Evolutionary conservation across 2,797 vertebrate species (phyloP).

Genomic region (Enoplosus armatus): DNA sequence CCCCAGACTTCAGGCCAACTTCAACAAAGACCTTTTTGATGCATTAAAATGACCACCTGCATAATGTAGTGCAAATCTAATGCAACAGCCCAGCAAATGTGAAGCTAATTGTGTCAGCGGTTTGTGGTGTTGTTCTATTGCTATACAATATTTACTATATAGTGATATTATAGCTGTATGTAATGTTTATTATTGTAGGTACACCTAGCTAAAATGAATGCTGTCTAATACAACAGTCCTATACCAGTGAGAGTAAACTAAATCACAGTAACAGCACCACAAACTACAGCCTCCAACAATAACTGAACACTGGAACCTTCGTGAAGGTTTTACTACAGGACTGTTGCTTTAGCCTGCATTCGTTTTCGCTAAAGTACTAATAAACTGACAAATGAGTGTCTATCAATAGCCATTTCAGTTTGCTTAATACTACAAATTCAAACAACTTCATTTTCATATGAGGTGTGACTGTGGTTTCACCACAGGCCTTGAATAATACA

Average conservation of each 20-base stretch:
- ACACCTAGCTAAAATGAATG: background rate
- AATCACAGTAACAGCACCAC: background rate
- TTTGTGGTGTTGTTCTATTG: background rate
- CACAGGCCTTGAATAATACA: constrained; percentile 40
- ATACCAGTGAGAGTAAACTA: background rate
- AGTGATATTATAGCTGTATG: background rate
- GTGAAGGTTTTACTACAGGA: background rate
- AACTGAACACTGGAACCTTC: background rate
- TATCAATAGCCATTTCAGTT: background rate
- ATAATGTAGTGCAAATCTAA: background rate
- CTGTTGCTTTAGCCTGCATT: background rate
- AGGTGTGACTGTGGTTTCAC: constrained; percentile 9
- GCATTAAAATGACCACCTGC: background rate
- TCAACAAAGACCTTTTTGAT: background rate
- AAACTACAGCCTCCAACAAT: background rate
- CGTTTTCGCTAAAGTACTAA: background rate
- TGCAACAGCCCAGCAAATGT: too few relatives aligned
- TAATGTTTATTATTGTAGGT: background rate
- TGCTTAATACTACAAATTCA: background rate
- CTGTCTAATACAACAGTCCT: background rate
- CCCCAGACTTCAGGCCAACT: background rate
- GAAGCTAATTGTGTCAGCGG: background rate
- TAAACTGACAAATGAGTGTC: background rate
- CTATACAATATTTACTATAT: background rate
- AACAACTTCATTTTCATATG: constrained; percentile 16